Percentiles rank a stretch among this genome's conserved stretches.
These are phyloP conservation scores for Pyxicephalus adspersus DNA, from an alignment of 2,113 vertebrate genomes.

Conservation along the genomic window DNA sequence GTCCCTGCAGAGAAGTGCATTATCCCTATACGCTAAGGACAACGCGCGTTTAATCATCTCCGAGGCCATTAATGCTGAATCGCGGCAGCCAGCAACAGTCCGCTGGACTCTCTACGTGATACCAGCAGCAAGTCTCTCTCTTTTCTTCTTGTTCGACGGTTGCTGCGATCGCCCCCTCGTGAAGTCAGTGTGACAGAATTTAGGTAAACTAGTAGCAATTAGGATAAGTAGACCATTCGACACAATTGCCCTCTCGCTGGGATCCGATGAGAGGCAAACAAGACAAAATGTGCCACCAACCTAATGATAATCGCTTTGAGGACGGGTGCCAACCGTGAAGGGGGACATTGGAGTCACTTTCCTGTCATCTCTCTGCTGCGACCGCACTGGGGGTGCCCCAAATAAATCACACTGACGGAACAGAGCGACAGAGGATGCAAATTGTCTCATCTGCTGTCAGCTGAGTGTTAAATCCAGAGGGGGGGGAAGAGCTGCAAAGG, in stretches of 20 bases:
- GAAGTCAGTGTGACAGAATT: slow-evolving; percentile 40
- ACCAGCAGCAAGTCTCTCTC: slow-evolving; percentile 4
- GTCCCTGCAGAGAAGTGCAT: slow-evolving; percentile 38
- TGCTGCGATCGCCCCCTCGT: slow-evolving; percentile 6
- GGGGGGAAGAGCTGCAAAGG: neutral
- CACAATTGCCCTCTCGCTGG: slow-evolving; percentile 48
- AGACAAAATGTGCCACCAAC: slow-evolving; percentile 12
- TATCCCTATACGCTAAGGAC: slow-evolving; percentile 26
- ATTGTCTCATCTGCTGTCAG: neutral
- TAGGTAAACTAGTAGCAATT: slow-evolving; percentile 52
- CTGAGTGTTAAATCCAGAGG: neutral
- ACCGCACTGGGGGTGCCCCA: neutral
- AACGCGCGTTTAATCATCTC: slow-evolving; percentile 17
- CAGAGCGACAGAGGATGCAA: neutral
- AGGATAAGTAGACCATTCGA: slow-evolving; percentile 21
- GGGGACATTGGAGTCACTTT: slow-evolving; percentile 15
- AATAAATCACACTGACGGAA: slow-evolving; percentile 34
- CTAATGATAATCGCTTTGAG: slow-evolving; percentile 26
- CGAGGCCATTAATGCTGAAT: slow-evolving; percentile 12
- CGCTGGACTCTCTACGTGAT: slow-evolving; percentile 24
- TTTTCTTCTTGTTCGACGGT: neutral
- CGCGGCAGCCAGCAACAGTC: slow-evolving; percentile 21
- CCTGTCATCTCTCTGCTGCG: slow-evolving; percentile 25
- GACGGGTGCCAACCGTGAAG: neutral
- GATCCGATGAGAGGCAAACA: slow-evolving; percentile 41